phyloP scores from a whole-genome alignment of 2,888 invertebrate species.

The Ophion costatus region DNA sequence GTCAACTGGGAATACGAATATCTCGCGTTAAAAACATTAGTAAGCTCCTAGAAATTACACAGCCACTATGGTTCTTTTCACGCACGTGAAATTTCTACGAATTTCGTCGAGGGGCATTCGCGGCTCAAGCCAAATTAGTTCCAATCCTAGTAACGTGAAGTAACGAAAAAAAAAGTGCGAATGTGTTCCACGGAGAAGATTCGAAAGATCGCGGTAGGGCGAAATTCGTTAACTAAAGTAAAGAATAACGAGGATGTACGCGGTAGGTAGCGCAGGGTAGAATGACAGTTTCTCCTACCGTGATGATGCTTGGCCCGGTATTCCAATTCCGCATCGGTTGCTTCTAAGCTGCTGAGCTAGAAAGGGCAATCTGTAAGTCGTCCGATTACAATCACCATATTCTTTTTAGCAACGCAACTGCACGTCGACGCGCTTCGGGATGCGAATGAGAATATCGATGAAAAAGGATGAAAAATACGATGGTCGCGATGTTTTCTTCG shows the following conservation, averaged over 20 bases:
- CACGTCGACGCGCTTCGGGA: background rate
- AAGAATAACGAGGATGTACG: no score
- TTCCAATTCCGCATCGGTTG: constrained; percentile 59
- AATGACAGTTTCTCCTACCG: constrained; percentile 57
- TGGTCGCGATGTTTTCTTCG: background rate
- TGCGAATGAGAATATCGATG: background rate
- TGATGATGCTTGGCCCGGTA: constrained; percentile 65
- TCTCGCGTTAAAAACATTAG: no score
- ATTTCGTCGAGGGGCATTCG: no score
- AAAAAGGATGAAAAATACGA: background rate
- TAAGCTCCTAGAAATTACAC: background rate
- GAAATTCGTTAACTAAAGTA: no score
- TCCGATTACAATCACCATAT: background rate
- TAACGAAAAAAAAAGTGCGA: background rate
- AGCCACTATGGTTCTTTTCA: background rate
- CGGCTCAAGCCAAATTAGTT: no score
- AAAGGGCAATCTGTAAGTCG: constrained; percentile 23
- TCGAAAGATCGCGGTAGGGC: no score
- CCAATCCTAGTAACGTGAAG: no score
- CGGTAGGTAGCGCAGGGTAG: constrained; percentile 2
- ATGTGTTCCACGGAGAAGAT: background rate
- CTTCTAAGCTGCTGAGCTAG: constrained; percentile 55
- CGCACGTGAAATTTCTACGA: no score
- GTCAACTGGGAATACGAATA: no score
- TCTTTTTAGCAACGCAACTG: background rate